phyloP scores from a whole-genome alignment of 2,797 vertebrate genomes.

The Hydrolagus colliei region DNA sequence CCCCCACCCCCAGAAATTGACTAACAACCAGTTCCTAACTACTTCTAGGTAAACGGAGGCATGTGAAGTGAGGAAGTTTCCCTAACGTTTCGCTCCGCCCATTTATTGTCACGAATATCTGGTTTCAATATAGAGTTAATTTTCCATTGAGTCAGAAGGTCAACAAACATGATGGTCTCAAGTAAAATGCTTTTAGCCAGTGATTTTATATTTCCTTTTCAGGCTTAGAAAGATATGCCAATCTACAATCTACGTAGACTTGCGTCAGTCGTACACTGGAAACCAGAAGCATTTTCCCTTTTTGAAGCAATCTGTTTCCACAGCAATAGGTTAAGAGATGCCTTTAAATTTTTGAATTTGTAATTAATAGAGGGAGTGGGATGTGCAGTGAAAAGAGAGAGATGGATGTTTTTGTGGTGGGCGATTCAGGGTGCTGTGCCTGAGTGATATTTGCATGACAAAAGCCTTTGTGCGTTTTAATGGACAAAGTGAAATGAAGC shows the following conservation, averaged over 20 bases:
- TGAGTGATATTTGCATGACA: not conserved
- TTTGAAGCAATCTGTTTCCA: not conserved
- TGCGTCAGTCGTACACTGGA: not conserved
- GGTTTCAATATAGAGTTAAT: not conserved
- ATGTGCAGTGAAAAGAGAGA: not conserved
- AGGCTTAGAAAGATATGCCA: not conserved
- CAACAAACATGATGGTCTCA: not conserved
- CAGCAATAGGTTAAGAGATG: not conserved
- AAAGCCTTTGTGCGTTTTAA: not conserved
- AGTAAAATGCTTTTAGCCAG: constrained; percentile 5
- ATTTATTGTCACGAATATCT: not conserved
- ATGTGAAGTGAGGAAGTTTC: too few species aligned
- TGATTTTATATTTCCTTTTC: not conserved
- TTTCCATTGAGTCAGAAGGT: not conserved
- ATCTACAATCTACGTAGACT: not conserved
- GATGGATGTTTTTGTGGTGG: not conserved
- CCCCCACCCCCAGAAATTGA: too few species aligned
- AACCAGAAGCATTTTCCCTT: not conserved
- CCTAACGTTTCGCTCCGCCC: too few species aligned
- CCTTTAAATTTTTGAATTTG: not conserved
- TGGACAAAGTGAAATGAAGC: not conserved
- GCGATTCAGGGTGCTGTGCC: not conserved
- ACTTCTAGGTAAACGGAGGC: too few species aligned
- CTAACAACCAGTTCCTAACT: too few species aligned
- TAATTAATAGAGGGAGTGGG: not conserved